Evolutionary conservation across 2,113 vertebrate species (phyloP).

Genomic region (Jacana jacana): DNA sequence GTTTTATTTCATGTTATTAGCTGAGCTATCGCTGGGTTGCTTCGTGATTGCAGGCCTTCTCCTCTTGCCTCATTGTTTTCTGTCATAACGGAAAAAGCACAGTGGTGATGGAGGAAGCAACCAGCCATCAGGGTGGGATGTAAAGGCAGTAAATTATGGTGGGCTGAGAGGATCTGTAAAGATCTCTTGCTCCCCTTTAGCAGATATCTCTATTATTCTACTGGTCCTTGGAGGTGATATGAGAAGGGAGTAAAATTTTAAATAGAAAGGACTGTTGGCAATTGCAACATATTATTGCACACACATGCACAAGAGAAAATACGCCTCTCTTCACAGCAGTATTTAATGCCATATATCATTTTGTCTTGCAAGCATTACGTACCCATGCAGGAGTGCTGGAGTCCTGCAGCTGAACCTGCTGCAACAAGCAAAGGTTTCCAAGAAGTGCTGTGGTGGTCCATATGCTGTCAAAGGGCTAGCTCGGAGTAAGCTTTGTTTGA

Average conservation of each 20-base stretch:
- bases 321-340: neutral
- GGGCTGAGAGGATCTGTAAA: neutral
- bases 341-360: neutral
- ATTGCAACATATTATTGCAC: neutral
- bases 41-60: conserved; percentile 47
- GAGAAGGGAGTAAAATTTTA: neutral
- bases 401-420: neutral
- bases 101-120: conserved; percentile 29
- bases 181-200: neutral
- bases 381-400: neutral
- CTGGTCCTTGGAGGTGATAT: neutral
- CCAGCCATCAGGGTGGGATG: conserved; percentile 1
- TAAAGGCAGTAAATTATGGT: conserved; percentile 12
- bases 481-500: neutral
- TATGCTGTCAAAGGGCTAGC: neutral
- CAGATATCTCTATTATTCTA: conserved; percentile 40
- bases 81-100: conserved; percentile 57
- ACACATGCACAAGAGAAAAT: neutral
- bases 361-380: neutral
- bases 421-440: neutral
- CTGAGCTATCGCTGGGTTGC: conserved; percentile 49
- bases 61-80: conserved; percentile 58
- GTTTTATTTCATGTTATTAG: conserved; percentile 67
- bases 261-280: neutral
- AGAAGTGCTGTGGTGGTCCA: neutral